These are phyloP conservation scores for Syngnathoides biaculeatus DNA, from an alignment of 2,113 vertebrate genomes.

Conservation along the genomic window DNA sequence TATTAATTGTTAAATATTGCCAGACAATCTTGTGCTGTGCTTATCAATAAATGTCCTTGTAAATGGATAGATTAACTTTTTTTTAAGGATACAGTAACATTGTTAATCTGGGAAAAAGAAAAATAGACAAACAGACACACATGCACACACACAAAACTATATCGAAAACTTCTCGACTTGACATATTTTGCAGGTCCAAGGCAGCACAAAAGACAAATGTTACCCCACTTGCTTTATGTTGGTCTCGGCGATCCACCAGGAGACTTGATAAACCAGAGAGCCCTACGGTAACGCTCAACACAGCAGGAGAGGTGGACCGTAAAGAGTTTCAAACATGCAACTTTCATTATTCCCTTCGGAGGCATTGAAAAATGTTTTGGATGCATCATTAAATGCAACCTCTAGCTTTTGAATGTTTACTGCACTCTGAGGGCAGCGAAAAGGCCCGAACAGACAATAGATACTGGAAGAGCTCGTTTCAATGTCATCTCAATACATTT, in stretches of 20 bases:
- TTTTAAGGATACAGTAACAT: no score
- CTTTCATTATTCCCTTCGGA: conserved; percentile 1
- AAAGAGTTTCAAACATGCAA: conserved; percentile 5
- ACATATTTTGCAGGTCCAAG: not conserved
- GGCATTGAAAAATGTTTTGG: not conserved
- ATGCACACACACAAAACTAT: no score
- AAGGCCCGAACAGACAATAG: not conserved
- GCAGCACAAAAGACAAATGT: not conserved
- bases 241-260: not conserved
- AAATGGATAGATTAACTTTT: no score
- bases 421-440: not conserved
- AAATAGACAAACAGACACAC: no score
- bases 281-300: not conserved
- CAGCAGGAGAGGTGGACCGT: not conserved
- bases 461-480: not conserved
- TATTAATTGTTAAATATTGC: no score
- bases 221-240: not conserved
- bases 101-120: no score
- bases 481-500: not conserved
- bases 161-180: not conserved
- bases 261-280: not conserved
- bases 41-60: no score
- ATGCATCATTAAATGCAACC: conserved; percentile 11
- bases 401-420: conserved; percentile 5
- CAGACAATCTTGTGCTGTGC: no score